These are phyloP conservation scores for Diarsia brunnea DNA, from an alignment of 2,888 invertebrate species.

Conservation along the genomic window DNA sequence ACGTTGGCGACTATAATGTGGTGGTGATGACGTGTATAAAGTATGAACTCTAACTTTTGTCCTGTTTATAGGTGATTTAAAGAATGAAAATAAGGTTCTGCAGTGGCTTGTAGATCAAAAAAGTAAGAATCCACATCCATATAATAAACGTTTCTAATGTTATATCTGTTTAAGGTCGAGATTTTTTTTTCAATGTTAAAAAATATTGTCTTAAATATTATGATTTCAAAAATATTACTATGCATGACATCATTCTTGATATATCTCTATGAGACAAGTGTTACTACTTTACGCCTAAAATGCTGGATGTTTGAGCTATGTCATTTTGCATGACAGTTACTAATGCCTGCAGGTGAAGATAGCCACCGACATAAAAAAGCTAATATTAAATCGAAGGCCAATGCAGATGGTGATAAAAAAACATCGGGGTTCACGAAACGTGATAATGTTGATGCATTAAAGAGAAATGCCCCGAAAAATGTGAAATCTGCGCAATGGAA, in stretches of 20 bases:
- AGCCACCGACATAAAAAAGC: slow-evolving; percentile 87
- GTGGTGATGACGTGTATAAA: slow-evolving; percentile 30
- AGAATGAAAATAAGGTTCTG: slow-evolving; percentile 98
- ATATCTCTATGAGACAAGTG: slow-evolving; percentile 73
- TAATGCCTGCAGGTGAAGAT: slow-evolving; percentile 92
- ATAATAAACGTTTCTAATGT: slow-evolving; percentile 79
- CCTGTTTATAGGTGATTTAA: slow-evolving; percentile 96
- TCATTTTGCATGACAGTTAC: slow-evolving; percentile 92
- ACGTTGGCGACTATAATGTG: slow-evolving; percentile 18
- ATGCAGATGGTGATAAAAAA: slow-evolving; percentile 88
- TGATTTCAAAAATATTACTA: slow-evolving; percentile 79
- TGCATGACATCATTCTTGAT: slow-evolving; percentile 90
- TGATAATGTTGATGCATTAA: slow-evolving; percentile 70
- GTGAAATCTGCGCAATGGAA: slow-evolving; percentile 75
- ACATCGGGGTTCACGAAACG: slow-evolving; percentile 79
- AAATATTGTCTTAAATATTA: slow-evolving; percentile 67
- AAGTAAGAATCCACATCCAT: slow-evolving; percentile 96
- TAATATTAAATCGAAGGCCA: slow-evolving; percentile 88
- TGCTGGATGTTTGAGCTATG: slow-evolving; percentile 90
- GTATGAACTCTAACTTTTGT: slow-evolving; percentile 73
- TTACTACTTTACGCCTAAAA: slow-evolving; percentile 86
- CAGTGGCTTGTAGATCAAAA: slow-evolving; percentile 98
- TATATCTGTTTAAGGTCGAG: slow-evolving; percentile 63
- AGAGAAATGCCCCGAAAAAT: slow-evolving; percentile 68
- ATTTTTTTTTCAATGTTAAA: slow-evolving; percentile 65